phyloP scores from a whole-genome alignment of 1,140 invertebrate genomes.

The Sarcophaga peregrina region DNA sequence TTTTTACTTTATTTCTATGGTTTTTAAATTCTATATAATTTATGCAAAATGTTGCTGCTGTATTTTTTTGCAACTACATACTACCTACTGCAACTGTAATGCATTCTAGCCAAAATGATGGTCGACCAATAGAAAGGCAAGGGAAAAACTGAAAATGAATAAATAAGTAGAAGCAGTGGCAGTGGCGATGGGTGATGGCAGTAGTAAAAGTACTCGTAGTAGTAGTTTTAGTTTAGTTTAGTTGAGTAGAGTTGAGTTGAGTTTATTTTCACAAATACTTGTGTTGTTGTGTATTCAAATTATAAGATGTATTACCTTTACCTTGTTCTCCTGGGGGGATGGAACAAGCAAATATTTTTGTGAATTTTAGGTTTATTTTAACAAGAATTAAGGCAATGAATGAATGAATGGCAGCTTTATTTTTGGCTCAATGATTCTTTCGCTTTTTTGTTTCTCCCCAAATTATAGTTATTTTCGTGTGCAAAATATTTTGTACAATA shows the following conservation, averaged over 20 bases:
- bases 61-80: too few species aligned
- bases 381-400: not conserved
- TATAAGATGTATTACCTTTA: not conserved
- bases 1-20: not conserved
- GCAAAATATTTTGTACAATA: not conserved
- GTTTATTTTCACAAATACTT: not conserved
- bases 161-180: not conserved
- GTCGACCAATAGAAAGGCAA: not conserved
- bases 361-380: not conserved
- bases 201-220: too few species aligned
- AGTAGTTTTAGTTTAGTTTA: too few species aligned
- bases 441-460: too few species aligned
- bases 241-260: not conserved
- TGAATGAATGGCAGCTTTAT: too few species aligned
- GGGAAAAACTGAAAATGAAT: constrained; percentile 9
- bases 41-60: constrained; percentile 1
- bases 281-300: not conserved
- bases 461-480: not conserved
- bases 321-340: too few species aligned
- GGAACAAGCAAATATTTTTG: not conserved
- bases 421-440: too few species aligned
- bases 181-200: too few species aligned
- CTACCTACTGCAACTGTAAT: not conserved
- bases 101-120: not conserved
- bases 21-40: not conserved